phyloP scores from a whole-genome alignment of 2,113 vertebrate species.

The Brachyistius frenatus region DNA sequence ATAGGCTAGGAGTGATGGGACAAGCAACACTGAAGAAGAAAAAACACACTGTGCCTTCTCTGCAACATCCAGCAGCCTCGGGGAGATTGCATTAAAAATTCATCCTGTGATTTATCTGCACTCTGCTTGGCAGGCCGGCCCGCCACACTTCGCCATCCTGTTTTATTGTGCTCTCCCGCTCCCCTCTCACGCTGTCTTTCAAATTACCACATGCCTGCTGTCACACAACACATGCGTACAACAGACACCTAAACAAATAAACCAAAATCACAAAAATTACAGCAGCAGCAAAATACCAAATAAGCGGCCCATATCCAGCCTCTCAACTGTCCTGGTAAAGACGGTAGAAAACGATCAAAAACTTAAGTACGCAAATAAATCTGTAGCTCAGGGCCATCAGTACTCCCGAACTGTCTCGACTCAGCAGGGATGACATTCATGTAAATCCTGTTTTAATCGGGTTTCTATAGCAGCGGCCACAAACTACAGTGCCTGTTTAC shows the following conservation, averaged over 20 bases:
- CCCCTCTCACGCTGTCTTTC: conserved; percentile 35
- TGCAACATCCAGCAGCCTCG: conserved; percentile 67
- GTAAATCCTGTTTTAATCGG: conserved; percentile 29
- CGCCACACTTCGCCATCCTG: conserved; percentile 54
- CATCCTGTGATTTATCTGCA: conserved; percentile 78
- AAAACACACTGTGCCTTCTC: conserved; percentile 31
- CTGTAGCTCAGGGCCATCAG: conserved; percentile 1
- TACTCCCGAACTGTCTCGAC: conserved; percentile 26
- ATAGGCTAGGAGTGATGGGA: conserved; percentile 38
- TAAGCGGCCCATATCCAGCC: not conserved
- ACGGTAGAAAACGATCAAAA: conserved; percentile 7
- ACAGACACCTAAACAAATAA: conserved; percentile 22
- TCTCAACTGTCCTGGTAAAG: conserved; percentile 13
- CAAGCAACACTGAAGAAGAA: conserved; percentile 36
- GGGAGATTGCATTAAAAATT: conserved; percentile 78
- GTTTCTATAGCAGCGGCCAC: not conserved
- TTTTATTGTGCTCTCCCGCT: conserved; percentile 59
- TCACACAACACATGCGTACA: not conserved
- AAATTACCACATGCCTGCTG: conserved; percentile 24
- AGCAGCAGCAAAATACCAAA: conserved; percentile 28
- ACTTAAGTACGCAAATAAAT: not conserved
- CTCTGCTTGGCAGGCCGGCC: conserved; percentile 59
- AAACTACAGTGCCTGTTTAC: conserved; percentile 8
- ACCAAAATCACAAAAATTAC: not conserved
- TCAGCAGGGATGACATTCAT: conserved; percentile 8